phyloP scores from a whole-genome alignment of 35 echinoderm and acorn worm genomes.

The Lytechinus variegatus region DNA sequence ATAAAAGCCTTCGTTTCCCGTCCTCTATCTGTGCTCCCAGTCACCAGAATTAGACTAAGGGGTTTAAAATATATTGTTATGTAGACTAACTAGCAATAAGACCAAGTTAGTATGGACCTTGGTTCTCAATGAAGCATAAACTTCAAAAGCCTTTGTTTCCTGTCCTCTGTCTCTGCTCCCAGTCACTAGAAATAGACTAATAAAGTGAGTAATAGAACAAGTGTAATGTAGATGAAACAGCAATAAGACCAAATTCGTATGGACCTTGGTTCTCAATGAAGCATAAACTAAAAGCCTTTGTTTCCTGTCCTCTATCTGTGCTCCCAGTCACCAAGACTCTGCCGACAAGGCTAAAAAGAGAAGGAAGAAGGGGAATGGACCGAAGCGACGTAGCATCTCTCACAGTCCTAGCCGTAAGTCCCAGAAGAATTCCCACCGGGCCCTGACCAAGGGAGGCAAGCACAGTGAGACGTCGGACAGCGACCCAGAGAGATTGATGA shows the following conservation, averaged over 20 bases:
- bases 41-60: not conserved
- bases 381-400: conserved; percentile 65
- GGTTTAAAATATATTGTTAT: too few species aligned
- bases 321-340: not conserved
- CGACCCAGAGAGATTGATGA: conserved; percentile 30
- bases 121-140: too few species aligned
- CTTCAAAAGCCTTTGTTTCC: too few species aligned
- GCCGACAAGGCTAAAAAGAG: conserved; percentile 38
- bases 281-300: too few species aligned
- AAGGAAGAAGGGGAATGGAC: conserved; percentile 56
- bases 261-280: too few species aligned
- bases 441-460: conserved; percentile 31
- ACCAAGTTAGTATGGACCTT: too few species aligned
- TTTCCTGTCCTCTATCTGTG: not conserved
- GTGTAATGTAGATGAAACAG: too few species aligned
- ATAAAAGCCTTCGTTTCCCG: not conserved
- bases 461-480: conserved; percentile 52
- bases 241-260: too few species aligned
- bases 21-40: not conserved
- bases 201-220: too few species aligned
- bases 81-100: too few species aligned
- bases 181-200: too few species aligned
- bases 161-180: too few species aligned
- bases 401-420: conserved; percentile 76
- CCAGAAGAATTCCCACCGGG: conserved; percentile 22